Evolutionary conservation across 2,888 invertebrate species (phyloP).

Genomic region (Parelbella ahira): DNA sequence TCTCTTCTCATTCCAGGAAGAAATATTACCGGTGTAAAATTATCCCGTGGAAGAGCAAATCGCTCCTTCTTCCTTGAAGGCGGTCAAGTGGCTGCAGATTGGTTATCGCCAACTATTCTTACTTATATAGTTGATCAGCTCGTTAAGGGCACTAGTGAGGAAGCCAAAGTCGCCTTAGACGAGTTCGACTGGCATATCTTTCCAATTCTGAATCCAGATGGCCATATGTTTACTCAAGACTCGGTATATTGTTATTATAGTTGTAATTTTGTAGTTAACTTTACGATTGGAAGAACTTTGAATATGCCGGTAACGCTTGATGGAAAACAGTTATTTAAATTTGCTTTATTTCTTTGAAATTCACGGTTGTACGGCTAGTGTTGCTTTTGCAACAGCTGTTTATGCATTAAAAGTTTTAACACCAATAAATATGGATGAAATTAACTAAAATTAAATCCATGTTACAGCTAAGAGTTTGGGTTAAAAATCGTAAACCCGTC

Average conservation of each 20-base stretch:
- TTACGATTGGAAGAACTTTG: too few species aligned
- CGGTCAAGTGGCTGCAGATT: conserved; percentile 88
- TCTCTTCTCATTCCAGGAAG: conserved; percentile 47
- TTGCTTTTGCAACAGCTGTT: too few species aligned
- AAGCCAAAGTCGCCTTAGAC: conserved; percentile 69
- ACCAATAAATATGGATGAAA: too few species aligned
- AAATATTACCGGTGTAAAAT: conserved; percentile 70
- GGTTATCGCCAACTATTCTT: conserved; percentile 84
- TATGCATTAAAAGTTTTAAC: too few species aligned
- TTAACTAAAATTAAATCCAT: too few species aligned
- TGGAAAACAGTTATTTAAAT: too few species aligned
- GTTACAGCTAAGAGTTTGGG: conserved; percentile 81
- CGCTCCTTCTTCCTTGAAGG: conserved; percentile 59
- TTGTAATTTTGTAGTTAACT: too few species aligned
- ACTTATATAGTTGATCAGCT: conserved; percentile 83
- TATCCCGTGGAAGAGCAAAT: conserved; percentile 48
- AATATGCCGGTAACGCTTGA: too few species aligned
- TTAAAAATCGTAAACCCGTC: conserved; percentile 80
- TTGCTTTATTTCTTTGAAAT: too few species aligned
- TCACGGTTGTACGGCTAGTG: too few species aligned
- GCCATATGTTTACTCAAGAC: conserved; percentile 84
- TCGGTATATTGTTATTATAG: conserved; percentile 46
- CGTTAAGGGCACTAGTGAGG: conserved; percentile 73
- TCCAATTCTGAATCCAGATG: conserved; percentile 88
- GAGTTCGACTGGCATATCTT: conserved; percentile 87